Conservation (phyloP, 1,140 invertebrate genomes). For the Centruroides sculpturatus region DNA sequence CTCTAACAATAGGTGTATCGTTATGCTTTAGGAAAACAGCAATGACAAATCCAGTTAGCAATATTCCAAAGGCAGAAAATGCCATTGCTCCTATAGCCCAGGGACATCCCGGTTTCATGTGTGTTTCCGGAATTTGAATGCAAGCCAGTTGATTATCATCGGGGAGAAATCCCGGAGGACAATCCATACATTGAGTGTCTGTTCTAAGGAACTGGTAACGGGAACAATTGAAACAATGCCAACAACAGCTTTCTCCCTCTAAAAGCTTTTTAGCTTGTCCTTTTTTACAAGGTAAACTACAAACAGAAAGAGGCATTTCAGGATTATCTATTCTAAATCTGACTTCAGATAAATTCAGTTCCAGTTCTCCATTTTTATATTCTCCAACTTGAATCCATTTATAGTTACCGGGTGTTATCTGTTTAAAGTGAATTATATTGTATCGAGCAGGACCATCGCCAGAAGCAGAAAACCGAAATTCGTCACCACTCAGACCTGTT, state of each 20-base stretch:
- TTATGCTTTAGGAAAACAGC: conserved; percentile 53
- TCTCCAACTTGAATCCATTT: conserved; percentile 66
- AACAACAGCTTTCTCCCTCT: conserved; percentile 81
- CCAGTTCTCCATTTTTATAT: conserved; percentile 57
- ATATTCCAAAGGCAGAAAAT: conserved; percentile 31
- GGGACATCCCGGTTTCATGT: conserved; percentile 47
- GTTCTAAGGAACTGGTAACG: conserved; percentile 68
- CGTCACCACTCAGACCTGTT: conserved; percentile 66
- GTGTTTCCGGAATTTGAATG: conserved; percentile 62
- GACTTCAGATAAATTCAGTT: conserved; percentile 44
- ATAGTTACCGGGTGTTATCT: conserved; percentile 51
- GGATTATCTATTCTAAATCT: neutral
- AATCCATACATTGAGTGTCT: conserved; percentile 65
- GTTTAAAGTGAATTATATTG: conserved; percentile 87
- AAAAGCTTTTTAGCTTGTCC: conserved; percentile 82
- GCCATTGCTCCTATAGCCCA: conserved; percentile 75
- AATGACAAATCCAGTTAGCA: conserved; percentile 26
- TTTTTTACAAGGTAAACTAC: conserved; percentile 50
- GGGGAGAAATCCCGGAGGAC: conserved; percentile 51
- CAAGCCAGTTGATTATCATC: conserved; percentile 53
- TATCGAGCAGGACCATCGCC: conserved; percentile 85
- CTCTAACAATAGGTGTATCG: conserved; percentile 72
- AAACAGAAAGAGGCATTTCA: conserved; percentile 65
- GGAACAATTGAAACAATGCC: conserved; percentile 87
- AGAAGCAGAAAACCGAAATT: conserved; percentile 62